Conservation (phyloP, 2,888 invertebrate genomes). For the Eristalis arbustorum region DNA sequence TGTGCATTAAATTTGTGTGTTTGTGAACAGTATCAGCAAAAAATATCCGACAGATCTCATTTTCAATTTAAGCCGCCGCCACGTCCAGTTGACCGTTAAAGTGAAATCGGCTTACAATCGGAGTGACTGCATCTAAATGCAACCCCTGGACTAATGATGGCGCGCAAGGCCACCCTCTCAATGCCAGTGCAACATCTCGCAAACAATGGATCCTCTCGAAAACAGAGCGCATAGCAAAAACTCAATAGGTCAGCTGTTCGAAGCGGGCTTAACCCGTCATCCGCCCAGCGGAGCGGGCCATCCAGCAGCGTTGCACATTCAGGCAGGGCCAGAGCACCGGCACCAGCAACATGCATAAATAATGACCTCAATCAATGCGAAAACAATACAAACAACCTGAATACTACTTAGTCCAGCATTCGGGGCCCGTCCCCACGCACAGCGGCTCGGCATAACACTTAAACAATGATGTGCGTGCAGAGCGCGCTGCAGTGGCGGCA, state of each 20-base stretch:
- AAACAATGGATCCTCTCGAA: background rate
- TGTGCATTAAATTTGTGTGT: too few relatives aligned
- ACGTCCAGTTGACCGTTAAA: too few relatives aligned
- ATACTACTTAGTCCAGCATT: background rate
- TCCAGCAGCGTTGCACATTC: too few relatives aligned
- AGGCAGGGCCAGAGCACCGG: too few relatives aligned
- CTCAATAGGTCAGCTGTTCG: background rate
- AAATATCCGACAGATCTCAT: too few relatives aligned
- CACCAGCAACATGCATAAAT: background rate
- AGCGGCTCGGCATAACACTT: background rate
- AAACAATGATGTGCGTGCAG: background rate
- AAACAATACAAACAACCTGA: constrained; percentile 4
- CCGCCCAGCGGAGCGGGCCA: background rate
- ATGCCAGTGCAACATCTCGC: background rate
- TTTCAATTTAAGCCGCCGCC: too few relatives aligned
- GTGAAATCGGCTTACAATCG: background rate
- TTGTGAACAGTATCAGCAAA: too few relatives aligned
- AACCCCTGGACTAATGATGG: background rate
- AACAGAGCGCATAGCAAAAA: background rate
- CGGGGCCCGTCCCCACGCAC: background rate
- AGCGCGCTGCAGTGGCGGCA: background rate
- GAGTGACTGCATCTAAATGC: background rate
- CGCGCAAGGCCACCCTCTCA: background rate
- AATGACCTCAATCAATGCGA: constrained; percentile 4
- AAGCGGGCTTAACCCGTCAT: background rate